Evolutionary conservation across 2,113 vertebrate species (phyloP), one percentile per base, ranked within the genome.

Genomic region (Myotis lucifugus): DNA sequence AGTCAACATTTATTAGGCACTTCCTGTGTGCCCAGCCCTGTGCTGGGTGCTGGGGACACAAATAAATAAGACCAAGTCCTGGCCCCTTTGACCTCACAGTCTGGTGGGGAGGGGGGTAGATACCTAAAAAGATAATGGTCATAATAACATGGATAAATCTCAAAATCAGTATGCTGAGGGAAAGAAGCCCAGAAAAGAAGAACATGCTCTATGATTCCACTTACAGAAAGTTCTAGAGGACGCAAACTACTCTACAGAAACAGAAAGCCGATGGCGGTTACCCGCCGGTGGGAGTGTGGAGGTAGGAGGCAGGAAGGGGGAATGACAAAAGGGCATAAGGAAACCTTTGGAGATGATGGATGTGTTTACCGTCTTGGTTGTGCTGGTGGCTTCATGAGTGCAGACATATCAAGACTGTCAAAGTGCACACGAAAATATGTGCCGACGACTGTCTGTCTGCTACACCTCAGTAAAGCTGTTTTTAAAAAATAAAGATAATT

Each of bases 401-500:
- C 10, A 7, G 0, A 14, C 12, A 0, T 5, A 34, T 82, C 73
- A 40, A 4, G 9, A 5, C 61, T 5, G 4, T 8, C 61, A 0
- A 29, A 14, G 23, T 0, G 17, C 4, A 10, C 91, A 10, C 48
- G n/a, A 74, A 67, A 52, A 2, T 14, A 0, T 3, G 23, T 2
- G 81, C 17, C 0, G 0, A 11, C 40, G 15, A 40, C 0, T 4
- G 0, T 4, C 0, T 1, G 19, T 34, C 67, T 52, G 56, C 42
- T 11, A 25, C 0, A 40, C 19, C 21, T 54, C 50, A 27, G 4
- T 12, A 40, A 42, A 40, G n/a, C 69, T 18, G 64, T 23, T 64
- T 61, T 61, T 27, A 21, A 66, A 42, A 52, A 59, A 52, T 8
- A 3, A 21, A 29, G 40, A 21, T 29, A 12, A 70, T 21, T 56